Base-by-base conservation (phyloP, 2,113 vertebrate genomes). In the Naja naja region DNA sequence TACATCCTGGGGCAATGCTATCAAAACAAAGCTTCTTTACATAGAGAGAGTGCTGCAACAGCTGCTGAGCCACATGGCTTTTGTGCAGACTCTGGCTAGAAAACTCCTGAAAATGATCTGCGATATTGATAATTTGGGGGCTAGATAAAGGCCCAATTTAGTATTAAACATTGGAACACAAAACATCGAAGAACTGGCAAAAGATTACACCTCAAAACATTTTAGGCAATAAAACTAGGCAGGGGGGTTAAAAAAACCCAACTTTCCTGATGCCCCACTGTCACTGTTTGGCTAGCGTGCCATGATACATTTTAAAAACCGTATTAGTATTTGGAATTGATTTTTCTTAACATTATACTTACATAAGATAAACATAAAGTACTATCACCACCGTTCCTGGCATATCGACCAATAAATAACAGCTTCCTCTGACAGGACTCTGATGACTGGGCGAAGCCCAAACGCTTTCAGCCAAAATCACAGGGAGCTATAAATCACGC, bases 401-500 rank as follows among this genome's bases (percentile, higher is more conserved):
- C 96, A 95, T 96, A 97, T 96, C 90, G 18, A 97, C 97, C 97
- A 97, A 98, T 98, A 98, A 98, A 98, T 98, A 98, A 98, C 96
- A 97, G 96, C 98, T 97, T 97, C 96, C 94, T 94, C 95, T 97
- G 97, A 98, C 98, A 98, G 96, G 97, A 98, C 97, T 98, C 96
- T 98, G 98, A 98, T 98, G 98, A 98, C 97, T 97, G 97, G 97
- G 98, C 97, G 98, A 98, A 98, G 97, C 97, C 97, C 53, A 90
- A 98, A 97, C 97, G 97, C 98, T 98, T 98, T 98, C 97, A 98
- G 97, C 96, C 96, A 97, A 98, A 98, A 98, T 98, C 97, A 97
- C 97, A 98, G 97, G 97, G 98, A 98, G 97, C 96, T 97, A 98
- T 98, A 98, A 98, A 98, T 98, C 98, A 98, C 94, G 97, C 97